Evolutionary conservation across 2,888 invertebrate genomes (phyloP), one percentile per base, ranked within the genome.

Genomic region (Coelopa pilipes): DNA sequence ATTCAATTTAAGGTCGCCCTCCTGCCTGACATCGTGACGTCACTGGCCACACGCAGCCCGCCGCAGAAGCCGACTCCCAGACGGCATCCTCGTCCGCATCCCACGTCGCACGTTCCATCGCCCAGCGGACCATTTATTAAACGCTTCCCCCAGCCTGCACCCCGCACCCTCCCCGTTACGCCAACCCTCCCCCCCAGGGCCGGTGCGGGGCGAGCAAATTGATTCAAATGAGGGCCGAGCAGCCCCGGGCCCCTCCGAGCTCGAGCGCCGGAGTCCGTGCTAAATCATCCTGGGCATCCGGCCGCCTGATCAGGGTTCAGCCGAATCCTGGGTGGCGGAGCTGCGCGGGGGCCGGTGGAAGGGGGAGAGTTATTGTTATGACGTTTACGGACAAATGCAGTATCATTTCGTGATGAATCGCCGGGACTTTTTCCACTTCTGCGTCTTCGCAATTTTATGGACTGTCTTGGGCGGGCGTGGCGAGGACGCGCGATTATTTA

Each of bases 381-480:
- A 59, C 57, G 24, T 59, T 59, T 59, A 19, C 57, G 24, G 24
- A 21, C 57, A 59, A 59, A 59, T 59, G 24, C 57, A 24, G 21
- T 59, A 24, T 59, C 57, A 59, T 59, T 59, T 21, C 19, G 19
- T 59, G 19, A 21, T 34, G 24, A 59, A 59, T 59, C 19, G 57
- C 24, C 10, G 19, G 19, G 21, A 24, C 57, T 59, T 21, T 59
- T 21, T 21, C 19, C 57, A 59, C 19, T 59, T 17, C 19, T 59
- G 19, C 12, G 7, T 11, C 57, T 17, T 57, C 5, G 9, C 2
- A 13, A 21, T 59, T 21, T 15, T 59, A 21, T 59, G 11, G 57
- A 24, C n/a, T 21, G 19, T 12, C 19, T 59, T 59, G 34, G 34
- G 7, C 4, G 34, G 34, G 34, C 34, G 34, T 34, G 34, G 34